Evolutionary conservation across 2,888 invertebrate species (phyloP), one percentile per base, ranked within the genome.

Genomic region (Synanthedon vespiformis): DNA sequence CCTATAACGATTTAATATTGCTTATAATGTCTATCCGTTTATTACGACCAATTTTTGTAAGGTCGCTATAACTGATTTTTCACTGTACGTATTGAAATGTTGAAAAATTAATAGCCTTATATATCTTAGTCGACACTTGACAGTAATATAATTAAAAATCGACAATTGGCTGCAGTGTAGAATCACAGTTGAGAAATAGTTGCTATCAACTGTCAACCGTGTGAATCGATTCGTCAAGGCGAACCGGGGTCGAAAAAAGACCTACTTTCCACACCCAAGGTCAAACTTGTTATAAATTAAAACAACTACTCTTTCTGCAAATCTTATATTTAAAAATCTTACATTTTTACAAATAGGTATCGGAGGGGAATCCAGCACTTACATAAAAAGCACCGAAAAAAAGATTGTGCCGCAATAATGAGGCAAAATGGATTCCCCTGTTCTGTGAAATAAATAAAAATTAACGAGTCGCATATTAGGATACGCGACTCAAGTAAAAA

Each of bases 261-360:
- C 71, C 71, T 64, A 76, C 83, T 82, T 83, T 83, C 83, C 68
- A 73, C 56, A 55, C 41, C 56, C 67, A 78, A 80, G 80, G 83
- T 74, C 67, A 53, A 8, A 34, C 34, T 22, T 40, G 14, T 51
- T 34, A 34, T 22, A 27, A 34, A 54, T 49, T 67, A 60, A 73
- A 73, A 75, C 68, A 67, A 65, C 58, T 61, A 59, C 57, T 65
- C 34, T 66, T 69, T 72, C 68, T 74, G 67, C 72, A 74, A 75
- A 70, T 64, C 67, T 76, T 78, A 76, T 75, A 70, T 65, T 68
- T 61, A 63, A 68, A 71, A 68, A 67, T 63, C 64, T 48, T 47
- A 16, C 40, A 48, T 52, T 52, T 50, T 50, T 51, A 56, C 14
- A 50, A 22, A 27, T 53, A 54, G 40, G n/a, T 22, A 14, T 34